Conservation (phyloP, 2,797 vertebrate genomes). For the Hydrophis major region DNA sequence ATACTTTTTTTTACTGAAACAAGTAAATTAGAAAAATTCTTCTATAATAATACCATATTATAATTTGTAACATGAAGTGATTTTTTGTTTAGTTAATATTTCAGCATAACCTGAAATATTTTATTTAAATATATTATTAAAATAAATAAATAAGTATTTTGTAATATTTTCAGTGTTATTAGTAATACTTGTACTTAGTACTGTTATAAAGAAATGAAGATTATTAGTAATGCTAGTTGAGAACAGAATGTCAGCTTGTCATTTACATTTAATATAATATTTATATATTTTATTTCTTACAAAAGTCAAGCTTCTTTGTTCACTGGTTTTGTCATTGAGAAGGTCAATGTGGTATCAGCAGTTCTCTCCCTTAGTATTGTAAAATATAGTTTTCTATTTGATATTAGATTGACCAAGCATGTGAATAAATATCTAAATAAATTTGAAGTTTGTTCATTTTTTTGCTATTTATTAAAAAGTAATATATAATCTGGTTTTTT, state of each 20-base stretch:
- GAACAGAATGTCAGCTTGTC: neutral
- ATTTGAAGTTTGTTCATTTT: neutral
- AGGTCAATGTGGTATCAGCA: neutral
- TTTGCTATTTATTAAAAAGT: neutral
- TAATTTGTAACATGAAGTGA: neutral
- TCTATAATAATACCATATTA: neutral
- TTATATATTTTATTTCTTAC: neutral
- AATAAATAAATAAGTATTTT: neutral
- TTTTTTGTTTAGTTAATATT: neutral
- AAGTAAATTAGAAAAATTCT: neutral
- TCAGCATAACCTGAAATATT: neutral
- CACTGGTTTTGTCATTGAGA: neutral
- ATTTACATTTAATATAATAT: neutral
- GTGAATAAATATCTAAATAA: neutral
- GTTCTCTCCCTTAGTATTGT: neutral
- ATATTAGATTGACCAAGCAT: neutral
- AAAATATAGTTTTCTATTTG: neutral
- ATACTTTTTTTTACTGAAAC: neutral
- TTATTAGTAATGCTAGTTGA: neutral
- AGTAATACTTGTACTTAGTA: neutral
- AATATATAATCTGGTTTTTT: neutral
- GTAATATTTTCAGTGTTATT: neutral
- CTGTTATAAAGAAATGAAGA: neutral
- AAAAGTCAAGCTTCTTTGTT: neutral
- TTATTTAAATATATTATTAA: conserved; percentile 1